phyloP scores from a whole-genome alignment of 2,113 vertebrate species.

The Falco punctatus region DNA sequence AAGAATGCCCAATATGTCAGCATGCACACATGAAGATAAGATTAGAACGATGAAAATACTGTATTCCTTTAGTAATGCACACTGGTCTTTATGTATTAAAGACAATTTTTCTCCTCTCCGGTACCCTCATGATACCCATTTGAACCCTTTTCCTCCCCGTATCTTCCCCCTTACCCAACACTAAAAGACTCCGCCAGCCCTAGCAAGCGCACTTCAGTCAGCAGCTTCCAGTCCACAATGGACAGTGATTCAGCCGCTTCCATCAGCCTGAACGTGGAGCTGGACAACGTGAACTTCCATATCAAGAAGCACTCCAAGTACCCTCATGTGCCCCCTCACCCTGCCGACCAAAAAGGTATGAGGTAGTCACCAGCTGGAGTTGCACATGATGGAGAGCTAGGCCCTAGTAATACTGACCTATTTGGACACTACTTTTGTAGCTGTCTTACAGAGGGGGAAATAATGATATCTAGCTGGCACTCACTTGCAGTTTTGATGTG shows the following conservation, averaged over 20 bases:
- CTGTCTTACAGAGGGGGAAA: constrained; percentile 20
- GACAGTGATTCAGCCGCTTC: constrained; percentile 98
- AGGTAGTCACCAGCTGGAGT: constrained; percentile 72
- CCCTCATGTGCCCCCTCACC: constrained; percentile 91
- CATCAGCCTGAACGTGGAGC: constrained; percentile 98
- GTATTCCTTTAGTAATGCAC: constrained; percentile 78
- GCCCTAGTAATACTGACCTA: background rate
- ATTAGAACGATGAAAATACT: constrained; percentile 65
- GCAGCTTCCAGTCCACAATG: constrained; percentile 96
- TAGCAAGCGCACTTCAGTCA: constrained; percentile 98
- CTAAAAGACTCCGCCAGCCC: constrained; percentile 93
- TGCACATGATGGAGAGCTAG: constrained; percentile 68
- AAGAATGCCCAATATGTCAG: background rate
- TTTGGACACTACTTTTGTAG: constrained; percentile 23
- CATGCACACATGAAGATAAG: background rate
- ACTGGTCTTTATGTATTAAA: constrained; percentile 78
- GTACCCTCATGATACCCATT: constrained; percentile 72
- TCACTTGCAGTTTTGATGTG: constrained; percentile 37
- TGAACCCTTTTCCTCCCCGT: constrained; percentile 77
- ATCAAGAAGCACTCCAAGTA: constrained; percentile 99
- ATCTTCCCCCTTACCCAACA: constrained; percentile 72
- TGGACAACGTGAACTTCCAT: constrained; percentile 99
- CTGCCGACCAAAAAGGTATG: constrained; percentile 95
- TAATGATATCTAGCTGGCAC: background rate
- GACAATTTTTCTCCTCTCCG: constrained; percentile 77